Conservation (phyloP, 1,140 invertebrate species). For the Oedothorax gibbosus region DNA sequence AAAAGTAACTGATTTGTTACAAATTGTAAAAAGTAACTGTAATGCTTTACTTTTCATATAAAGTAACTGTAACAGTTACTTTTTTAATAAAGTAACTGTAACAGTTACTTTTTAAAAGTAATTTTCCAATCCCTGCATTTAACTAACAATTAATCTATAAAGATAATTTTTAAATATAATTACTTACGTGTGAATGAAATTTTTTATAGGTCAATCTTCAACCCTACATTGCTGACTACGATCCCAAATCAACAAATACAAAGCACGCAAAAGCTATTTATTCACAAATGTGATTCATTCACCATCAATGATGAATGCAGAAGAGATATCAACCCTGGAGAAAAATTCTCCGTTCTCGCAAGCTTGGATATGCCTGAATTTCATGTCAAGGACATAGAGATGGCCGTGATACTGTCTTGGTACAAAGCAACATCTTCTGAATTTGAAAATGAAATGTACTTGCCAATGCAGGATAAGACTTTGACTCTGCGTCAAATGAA, state of each 20-base stretch:
- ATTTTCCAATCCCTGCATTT: too few relatives aligned
- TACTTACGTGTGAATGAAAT: too few relatives aligned
- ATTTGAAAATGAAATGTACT: slow-evolving; percentile 27
- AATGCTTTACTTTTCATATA: too few relatives aligned
- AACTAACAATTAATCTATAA: too few relatives aligned
- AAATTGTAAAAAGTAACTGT: too few relatives aligned
- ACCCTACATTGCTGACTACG: background rate
- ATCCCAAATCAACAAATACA: background rate
- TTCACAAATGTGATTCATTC: background rate
- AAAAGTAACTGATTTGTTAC: too few relatives aligned
- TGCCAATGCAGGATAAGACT: slow-evolving; percentile 7
- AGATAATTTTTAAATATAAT: background rate
- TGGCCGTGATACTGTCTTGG: slow-evolving; percentile 13
- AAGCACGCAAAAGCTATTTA: slow-evolving; percentile 14
- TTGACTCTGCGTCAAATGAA: slow-evolving; percentile 6
- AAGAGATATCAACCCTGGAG: slow-evolving; percentile 3
- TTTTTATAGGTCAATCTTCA: background rate
- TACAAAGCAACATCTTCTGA: background rate
- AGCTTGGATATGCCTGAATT: slow-evolving; percentile 13
- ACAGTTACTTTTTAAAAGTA: too few relatives aligned
- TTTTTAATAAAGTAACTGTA: too few relatives aligned
- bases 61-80: too few relatives aligned
- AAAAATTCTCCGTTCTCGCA: slow-evolving; percentile 9
- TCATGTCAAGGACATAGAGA: background rate
- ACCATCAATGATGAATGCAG: background rate